Evolutionary conservation across 2,888 invertebrate genomes (phyloP).

Genomic region (Eilema caniola): DNA sequence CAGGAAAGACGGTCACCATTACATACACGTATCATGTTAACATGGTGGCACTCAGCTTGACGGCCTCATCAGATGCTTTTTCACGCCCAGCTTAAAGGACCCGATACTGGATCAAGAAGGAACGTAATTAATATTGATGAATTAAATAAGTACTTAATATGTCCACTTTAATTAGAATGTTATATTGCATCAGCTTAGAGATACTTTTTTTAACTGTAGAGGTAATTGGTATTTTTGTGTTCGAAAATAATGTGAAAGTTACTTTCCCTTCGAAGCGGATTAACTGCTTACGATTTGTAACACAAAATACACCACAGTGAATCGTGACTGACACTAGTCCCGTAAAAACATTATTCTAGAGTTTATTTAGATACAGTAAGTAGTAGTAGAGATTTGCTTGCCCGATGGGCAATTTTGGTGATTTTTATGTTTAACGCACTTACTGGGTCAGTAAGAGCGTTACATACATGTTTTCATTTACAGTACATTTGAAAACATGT

Average conservation of each 20-base stretch:
- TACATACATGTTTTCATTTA: no score
- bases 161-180: neutral
- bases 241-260: neutral
- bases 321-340: neutral
- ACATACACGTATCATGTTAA: no score
- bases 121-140: neutral
- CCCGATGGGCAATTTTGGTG: neutral
- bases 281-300: slow-evolving; percentile 15
- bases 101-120: no score
- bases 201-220: neutral
- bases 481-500: no score
- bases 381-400: neutral
- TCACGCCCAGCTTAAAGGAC: no score
- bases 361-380: neutral
- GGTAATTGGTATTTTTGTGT: neutral
- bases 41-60: no score
- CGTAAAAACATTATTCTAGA: neutral
- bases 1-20: no score
- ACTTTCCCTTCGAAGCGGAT: slow-evolving; percentile 9
- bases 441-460: no score
- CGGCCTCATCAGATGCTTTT: no score
- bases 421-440: neutral
- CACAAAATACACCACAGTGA: neutral
- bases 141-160: no score
- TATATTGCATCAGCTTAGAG: neutral